These are phyloP conservation scores for Amphiduros pacificus DNA, from an alignment of 2,888 invertebrate genomes.

Conservation along the genomic window DNA sequence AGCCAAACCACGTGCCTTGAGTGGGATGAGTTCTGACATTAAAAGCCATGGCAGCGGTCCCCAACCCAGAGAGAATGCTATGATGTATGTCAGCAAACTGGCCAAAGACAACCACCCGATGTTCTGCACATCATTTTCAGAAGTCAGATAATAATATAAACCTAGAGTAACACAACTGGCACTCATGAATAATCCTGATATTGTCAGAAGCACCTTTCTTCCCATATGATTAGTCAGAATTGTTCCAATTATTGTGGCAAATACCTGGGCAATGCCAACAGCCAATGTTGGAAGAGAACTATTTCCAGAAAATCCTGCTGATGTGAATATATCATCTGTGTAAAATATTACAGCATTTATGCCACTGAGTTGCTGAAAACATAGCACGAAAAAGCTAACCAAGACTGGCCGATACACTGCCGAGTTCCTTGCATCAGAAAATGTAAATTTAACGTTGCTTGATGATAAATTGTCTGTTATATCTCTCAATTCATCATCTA, in stretches of 20 bases:
- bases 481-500: slow-evolving; percentile 60
- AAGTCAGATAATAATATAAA: slow-evolving; percentile 40
- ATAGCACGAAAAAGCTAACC: slow-evolving; percentile 86
- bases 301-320: slow-evolving; percentile 72
- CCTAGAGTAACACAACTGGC: slow-evolving; percentile 48
- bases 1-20: slow-evolving; percentile 82
- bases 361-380: slow-evolving; percentile 92
- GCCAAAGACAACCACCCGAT: slow-evolving; percentile 43
- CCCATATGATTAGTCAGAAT: slow-evolving; percentile 87
- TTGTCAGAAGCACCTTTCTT: slow-evolving; percentile 82
- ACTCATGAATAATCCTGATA: slow-evolving; percentile 69
- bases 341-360: slow-evolving; percentile 97
- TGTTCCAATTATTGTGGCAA: slow-evolving; percentile 84
- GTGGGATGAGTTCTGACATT: slow-evolving; percentile 67
- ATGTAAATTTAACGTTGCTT: background rate
- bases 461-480: slow-evolving; percentile 50
- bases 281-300: slow-evolving; percentile 70
- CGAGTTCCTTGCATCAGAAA: slow-evolving; percentile 22
- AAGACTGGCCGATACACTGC: slow-evolving; percentile 67
- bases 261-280: slow-evolving; percentile 85
- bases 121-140: slow-evolving; percentile 17
- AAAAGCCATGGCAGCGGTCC: slow-evolving; percentile 60
- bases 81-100: slow-evolving; percentile 53
- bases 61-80: slow-evolving; percentile 59
- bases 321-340: slow-evolving; percentile 79